These are phyloP conservation scores for Campaea margaritaria DNA, from an alignment of 2,888 invertebrate genomes.

Conservation along the genomic window DNA sequence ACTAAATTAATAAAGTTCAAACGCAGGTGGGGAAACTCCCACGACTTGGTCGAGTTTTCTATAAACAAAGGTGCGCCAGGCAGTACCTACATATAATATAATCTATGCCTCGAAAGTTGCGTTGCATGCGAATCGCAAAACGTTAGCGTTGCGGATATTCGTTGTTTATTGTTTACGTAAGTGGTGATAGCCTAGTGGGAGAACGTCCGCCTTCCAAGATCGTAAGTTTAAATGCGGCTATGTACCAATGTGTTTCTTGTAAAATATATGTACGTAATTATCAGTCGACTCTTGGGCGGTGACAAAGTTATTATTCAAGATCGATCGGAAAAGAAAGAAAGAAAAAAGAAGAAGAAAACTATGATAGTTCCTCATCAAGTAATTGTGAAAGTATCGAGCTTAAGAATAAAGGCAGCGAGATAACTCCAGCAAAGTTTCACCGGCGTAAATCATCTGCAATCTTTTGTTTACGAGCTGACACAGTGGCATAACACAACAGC, in stretches of 20 bases:
- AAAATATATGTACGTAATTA: too few species aligned
- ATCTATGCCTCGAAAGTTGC: slow-evolving; percentile 20
- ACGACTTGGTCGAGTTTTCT: slow-evolving; percentile 35
- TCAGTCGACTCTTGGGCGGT: too few species aligned
- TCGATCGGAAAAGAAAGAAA: too few species aligned
- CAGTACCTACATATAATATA: slow-evolving; percentile 14
- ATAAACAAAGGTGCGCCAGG: slow-evolving; percentile 36
- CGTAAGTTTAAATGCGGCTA: too few species aligned
- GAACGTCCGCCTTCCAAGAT: too few species aligned
- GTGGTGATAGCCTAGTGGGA: too few species aligned
- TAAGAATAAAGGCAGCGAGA: slow-evolving; percentile 20
- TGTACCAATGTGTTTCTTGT: too few species aligned
- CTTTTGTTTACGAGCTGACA: slow-evolving; percentile 61
- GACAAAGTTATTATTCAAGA: too few species aligned
- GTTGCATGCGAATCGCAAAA: slow-evolving; percentile 9
- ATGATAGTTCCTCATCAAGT: too few species aligned
- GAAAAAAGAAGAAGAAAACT: too few species aligned
- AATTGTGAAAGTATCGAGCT: background rate
- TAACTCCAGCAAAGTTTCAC: slow-evolving; percentile 39
- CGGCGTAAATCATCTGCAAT: slow-evolving; percentile 57
- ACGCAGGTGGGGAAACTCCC: slow-evolving; percentile 41
- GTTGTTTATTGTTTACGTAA: background rate
- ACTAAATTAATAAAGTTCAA: slow-evolving; percentile 44
- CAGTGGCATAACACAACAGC: slow-evolving; percentile 40
- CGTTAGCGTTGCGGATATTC: background rate